Evolutionary conservation across 2,888 invertebrate genomes (phyloP).

Genomic region (Trissoscelio sp.): DNA sequence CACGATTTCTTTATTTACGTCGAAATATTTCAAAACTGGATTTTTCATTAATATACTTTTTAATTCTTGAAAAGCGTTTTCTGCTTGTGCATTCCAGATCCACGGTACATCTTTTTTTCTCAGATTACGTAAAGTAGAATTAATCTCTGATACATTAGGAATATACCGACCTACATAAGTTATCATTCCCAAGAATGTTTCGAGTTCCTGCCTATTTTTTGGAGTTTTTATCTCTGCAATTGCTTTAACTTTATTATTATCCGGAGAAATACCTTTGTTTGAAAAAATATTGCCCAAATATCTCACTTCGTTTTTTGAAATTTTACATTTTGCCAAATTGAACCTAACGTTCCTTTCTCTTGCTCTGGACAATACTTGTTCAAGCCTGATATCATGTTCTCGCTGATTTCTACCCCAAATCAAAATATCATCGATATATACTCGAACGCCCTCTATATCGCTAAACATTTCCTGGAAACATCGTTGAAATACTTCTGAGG

Average conservation of each 20-base stretch:
- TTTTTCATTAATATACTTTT: too few relatives aligned
- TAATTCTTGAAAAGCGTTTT: too few relatives aligned
- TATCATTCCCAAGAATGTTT: conserved; percentile 27
- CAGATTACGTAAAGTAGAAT: neutral
- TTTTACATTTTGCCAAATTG: conserved; percentile 65
- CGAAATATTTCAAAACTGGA: too few relatives aligned
- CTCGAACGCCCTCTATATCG: too few relatives aligned
- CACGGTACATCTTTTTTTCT: conserved; percentile 6
- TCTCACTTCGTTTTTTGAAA: conserved; percentile 42
- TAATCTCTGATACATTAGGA: conserved; percentile 1
- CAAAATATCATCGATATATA: too few relatives aligned
- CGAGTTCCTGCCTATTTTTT: conserved; percentile 49
- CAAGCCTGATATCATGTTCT: conserved; percentile 71
- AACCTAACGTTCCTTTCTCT: conserved; percentile 48
- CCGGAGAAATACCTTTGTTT: conserved; percentile 55
- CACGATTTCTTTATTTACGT: conserved; percentile 69
- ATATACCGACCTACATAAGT: conserved; percentile 2
- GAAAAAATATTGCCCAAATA: conserved; percentile 62
- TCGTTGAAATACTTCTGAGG: too few relatives aligned
- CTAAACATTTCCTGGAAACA: too few relatives aligned
- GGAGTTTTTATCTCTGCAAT: conserved; percentile 63
- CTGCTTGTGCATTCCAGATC: conserved; percentile 13
- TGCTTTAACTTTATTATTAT: conserved; percentile 65
- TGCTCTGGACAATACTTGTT: conserved; percentile 54
- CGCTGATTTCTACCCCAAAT: too few relatives aligned